Conservation (phyloP, 1,140 invertebrate species). For the Caenorhabditis brenneri region DNA sequence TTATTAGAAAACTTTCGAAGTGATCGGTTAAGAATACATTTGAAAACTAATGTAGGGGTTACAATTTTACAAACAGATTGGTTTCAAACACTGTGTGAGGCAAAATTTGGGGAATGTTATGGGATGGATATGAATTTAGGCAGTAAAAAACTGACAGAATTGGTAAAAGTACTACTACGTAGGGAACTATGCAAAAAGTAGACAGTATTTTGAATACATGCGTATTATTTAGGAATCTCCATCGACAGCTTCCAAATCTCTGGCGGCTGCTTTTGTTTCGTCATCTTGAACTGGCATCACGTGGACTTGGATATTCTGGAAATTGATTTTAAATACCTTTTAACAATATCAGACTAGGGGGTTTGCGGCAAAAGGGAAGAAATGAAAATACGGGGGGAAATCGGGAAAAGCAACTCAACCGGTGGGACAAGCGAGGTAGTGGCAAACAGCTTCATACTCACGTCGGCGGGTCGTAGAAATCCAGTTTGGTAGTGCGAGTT, state of each 20-base stretch:
- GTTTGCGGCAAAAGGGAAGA: neutral
- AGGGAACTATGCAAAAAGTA: neutral
- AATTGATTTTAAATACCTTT: neutral
- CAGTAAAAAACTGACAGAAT: too few relatives aligned
- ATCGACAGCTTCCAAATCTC: conserved; percentile 16
- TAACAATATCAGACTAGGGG: too few relatives aligned
- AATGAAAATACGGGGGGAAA: neutral
- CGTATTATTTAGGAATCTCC: neutral
- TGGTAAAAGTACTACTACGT: too few relatives aligned
- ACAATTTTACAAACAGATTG: too few relatives aligned
- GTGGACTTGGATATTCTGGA: conserved; percentile 34
- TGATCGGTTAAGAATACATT: too few relatives aligned
- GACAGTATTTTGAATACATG: neutral
- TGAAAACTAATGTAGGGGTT: too few relatives aligned
- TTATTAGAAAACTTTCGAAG: too few relatives aligned
- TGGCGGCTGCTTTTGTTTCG: neutral
- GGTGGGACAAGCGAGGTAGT: neutral
- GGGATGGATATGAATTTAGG: too few relatives aligned
- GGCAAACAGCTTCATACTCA: neutral
- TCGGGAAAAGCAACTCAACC: neutral
- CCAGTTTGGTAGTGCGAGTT: neutral
- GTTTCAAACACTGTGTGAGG: too few relatives aligned
- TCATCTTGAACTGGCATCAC: conserved; percentile 32
- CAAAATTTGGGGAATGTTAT: too few relatives aligned
- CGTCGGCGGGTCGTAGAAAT: conserved; percentile 1